phyloP scores from a whole-genome alignment of 2,888 invertebrate genomes.

The Flabesymbios commensalis region DNA sequence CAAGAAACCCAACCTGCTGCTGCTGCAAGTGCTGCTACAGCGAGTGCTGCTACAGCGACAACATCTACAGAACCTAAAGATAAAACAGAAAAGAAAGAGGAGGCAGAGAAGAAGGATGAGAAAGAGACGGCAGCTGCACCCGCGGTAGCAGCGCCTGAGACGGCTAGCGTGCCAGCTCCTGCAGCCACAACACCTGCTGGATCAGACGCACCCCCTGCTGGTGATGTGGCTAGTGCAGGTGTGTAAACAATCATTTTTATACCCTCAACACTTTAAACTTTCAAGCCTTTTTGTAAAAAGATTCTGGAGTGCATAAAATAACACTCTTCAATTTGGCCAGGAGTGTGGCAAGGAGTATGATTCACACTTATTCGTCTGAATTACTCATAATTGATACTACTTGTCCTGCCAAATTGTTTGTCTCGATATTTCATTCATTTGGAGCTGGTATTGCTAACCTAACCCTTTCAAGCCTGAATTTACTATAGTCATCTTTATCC shows the following conservation, averaged over 20 bases:
- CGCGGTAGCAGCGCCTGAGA: background rate
- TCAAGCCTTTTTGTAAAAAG: too few species aligned
- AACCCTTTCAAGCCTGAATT: too few species aligned
- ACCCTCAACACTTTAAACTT: background rate
- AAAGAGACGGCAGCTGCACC: constrained; percentile 19
- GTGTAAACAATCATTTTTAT: too few species aligned
- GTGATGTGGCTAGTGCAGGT: background rate
- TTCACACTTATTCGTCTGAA: too few species aligned
- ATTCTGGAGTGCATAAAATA: too few species aligned
- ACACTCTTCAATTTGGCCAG: too few species aligned
- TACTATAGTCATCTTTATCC: too few species aligned
- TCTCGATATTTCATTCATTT: too few species aligned
- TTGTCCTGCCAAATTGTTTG: too few species aligned
- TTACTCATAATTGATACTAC: too few species aligned
- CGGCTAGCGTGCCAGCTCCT: constrained; percentile 6
- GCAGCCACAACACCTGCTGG: constrained; percentile 8
- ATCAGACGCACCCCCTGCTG: background rate
- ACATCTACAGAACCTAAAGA: constrained; percentile 21
- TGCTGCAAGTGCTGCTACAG: constrained; percentile 28
- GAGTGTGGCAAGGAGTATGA: too few species aligned
- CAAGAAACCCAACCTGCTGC: constrained; percentile 29
- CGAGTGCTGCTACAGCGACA: constrained; percentile 10
- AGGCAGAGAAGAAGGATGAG: constrained; percentile 19
- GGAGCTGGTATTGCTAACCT: too few species aligned
- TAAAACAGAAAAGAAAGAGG: constrained; percentile 14